Evolutionary conservation across 1,140 invertebrate genomes (phyloP).

Genomic region (Pogonus chalceus): DNA sequence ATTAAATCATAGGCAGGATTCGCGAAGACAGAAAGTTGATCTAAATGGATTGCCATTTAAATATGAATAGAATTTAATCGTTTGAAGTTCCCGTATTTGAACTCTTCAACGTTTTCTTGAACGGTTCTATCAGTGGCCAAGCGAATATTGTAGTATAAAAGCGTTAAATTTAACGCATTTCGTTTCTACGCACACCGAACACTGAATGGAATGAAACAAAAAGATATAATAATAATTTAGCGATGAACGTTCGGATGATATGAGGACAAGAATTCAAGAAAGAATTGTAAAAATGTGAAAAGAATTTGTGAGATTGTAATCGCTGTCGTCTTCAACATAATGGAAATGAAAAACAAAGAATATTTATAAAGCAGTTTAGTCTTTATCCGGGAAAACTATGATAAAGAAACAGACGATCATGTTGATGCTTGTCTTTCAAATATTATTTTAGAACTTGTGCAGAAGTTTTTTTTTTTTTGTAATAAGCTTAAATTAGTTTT

Average conservation of each 20-base stretch:
- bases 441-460: too few relatives aligned
- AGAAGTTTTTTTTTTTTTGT: too few relatives aligned
- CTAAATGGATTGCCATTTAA: constrained; percentile 7
- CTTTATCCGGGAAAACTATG: too few relatives aligned
- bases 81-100: constrained; percentile 3
- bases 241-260: neutral
- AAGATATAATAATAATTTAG: constrained; percentile 5
- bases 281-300: neutral
- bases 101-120: neutral
- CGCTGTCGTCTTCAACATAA: neutral
- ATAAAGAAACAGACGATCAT: too few relatives aligned
- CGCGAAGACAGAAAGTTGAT: constrained; percentile 4
- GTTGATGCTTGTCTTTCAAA: too few relatives aligned
- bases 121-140: too few relatives aligned
- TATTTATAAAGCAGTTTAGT: too few relatives aligned
- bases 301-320: constrained; percentile 3
- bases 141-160: too few relatives aligned
- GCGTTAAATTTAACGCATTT: too few relatives aligned
- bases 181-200: too few relatives aligned
- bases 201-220: neutral
- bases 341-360: neutral
- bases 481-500: too few relatives aligned
- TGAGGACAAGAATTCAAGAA: neutral
- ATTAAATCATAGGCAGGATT: neutral
- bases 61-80: constrained; percentile 7